Evolutionary conservation across 2,797 vertebrate genomes (phyloP), one percentile per base, ranked within the genome.

Genomic region (Pogonophryne albipinna): DNA sequence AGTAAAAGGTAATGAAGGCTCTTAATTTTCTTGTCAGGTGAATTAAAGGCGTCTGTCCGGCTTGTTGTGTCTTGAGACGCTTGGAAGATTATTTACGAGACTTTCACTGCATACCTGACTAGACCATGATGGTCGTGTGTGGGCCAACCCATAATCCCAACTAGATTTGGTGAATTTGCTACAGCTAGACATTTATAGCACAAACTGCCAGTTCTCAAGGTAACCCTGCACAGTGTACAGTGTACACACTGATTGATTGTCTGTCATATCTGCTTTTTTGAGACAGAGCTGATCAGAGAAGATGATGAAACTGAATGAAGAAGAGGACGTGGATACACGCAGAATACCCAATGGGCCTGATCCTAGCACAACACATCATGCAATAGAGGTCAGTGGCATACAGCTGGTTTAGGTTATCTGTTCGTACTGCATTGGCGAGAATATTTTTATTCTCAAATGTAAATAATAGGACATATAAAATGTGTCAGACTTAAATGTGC

Each of bases 61-160:
- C 82, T 65, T 95, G 92, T 92, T 89, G 92, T 92, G 89, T 92
- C 87, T 94, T 88, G 91, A 89, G 89, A 93, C 65, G 49, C 86
- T 78, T 34, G 80, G 84, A 87, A 89, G 74, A 85, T 87, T 91
- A 89, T 93, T 93, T 91, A 91, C 93, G 87, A 90, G 87, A 84
- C 80, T 88, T 85, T 80, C 74, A 75, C 82, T 76, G 69, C 83
- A 86, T 85, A 91, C 83, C 84, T 89, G 79, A 88, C 82, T 87
- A 76, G 88, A 90, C 80, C 82, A 78, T 79, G 76, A 90, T 82
- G 85, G 45, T 72, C 91, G 74, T 85, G 87, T 88, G 75, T 81
- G 74, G 88, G 84, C 91, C 89, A 91, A 73, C 85, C 74, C 79
- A 74, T 81, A 85, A 90, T 89, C 87, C 68, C 51, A 78, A 67